Evolutionary conservation across 2,113 vertebrate genomes (phyloP).

Genomic region (Elephas maximus): DNA sequence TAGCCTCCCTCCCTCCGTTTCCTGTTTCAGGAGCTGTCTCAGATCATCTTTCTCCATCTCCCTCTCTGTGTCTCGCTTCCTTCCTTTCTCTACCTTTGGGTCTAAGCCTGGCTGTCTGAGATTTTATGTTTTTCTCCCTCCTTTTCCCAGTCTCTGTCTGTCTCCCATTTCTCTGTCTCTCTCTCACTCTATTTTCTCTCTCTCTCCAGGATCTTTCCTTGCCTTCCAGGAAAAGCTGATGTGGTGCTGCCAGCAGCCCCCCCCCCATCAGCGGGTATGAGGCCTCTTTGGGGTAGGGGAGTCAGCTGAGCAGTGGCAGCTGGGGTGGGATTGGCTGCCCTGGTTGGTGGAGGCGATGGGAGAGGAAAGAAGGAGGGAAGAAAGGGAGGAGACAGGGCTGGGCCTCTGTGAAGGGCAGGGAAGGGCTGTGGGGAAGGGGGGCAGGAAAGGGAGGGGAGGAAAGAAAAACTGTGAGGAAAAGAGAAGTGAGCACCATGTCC

Average conservation of each 20-base stretch:
- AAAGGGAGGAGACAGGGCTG: background rate
- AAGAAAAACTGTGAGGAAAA: background rate
- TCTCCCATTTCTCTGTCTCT: background rate
- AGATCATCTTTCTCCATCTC: background rate
- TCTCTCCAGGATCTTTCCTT: background rate
- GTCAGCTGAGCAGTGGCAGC: background rate
- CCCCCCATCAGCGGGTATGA: background rate
- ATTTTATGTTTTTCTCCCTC: background rate
- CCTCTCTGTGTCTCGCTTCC: background rate
- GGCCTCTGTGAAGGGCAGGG: background rate
- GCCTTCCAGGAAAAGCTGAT: conserved; percentile 67
- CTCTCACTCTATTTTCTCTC: conserved; percentile 7
- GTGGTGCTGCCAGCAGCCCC: background rate
- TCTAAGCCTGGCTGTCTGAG: background rate
- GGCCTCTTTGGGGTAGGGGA: background rate
- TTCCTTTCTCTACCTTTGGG: background rate
- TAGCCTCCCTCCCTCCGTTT: background rate
- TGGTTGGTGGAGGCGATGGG: background rate
- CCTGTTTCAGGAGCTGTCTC: no score
- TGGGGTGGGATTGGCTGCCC: background rate
- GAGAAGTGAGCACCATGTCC: background rate
- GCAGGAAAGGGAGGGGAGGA: background rate
- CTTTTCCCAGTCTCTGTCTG: background rate
- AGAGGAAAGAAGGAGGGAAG: background rate
- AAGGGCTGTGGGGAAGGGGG: background rate